A percentile compares a stretch with the other conserved stretches of the same genome.
Conservation (phyloP, 2,888 invertebrate species). For the Tetheella fluctuosa region DNA sequence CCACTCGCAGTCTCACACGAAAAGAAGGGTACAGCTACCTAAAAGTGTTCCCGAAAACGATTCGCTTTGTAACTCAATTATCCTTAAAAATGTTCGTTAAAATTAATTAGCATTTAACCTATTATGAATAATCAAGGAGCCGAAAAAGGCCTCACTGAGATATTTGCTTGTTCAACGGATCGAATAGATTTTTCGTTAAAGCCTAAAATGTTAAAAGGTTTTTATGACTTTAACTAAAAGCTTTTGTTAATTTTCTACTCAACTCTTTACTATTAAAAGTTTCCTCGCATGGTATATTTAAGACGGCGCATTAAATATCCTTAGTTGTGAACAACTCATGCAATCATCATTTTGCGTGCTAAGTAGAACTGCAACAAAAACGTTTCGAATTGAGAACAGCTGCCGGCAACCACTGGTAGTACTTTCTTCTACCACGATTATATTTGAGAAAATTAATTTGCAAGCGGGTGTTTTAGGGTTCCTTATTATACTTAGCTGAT, state of each 20-base stretch:
- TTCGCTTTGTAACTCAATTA: slow-evolving; percentile 2
- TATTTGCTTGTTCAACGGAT: not conserved
- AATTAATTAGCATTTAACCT: slow-evolving; percentile 7
- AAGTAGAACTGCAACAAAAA: slow-evolving; percentile 12
- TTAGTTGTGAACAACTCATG: not conserved
- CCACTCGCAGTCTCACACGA: slow-evolving; percentile 27
- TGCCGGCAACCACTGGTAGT: slow-evolving; percentile 16
- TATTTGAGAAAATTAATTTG: slow-evolving; percentile 17
- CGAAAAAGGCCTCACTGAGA: not conserved
- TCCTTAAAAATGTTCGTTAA: not conserved
- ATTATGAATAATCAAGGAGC: not conserved
- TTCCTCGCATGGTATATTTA: not conserved
- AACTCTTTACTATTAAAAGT: not conserved
- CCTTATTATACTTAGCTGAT: not conserved
- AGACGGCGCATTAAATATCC: not conserved
- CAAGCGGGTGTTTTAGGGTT: slow-evolving; percentile 8
- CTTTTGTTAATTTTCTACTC: not conserved
- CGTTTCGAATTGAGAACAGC: slow-evolving; percentile 12
- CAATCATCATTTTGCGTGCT: not conserved
- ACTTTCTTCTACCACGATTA: slow-evolving; percentile 9
- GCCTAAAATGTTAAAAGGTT: not conserved
- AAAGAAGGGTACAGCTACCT: slow-evolving; percentile 22
- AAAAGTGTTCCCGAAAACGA: slow-evolving; percentile 21
- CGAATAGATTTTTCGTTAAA: not conserved
- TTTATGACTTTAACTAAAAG: not conserved